These are phyloP conservation scores for Cremastobaeus sp. DNA, from an alignment of 2,888 invertebrate genomes.

Conservation along the genomic window DNA sequence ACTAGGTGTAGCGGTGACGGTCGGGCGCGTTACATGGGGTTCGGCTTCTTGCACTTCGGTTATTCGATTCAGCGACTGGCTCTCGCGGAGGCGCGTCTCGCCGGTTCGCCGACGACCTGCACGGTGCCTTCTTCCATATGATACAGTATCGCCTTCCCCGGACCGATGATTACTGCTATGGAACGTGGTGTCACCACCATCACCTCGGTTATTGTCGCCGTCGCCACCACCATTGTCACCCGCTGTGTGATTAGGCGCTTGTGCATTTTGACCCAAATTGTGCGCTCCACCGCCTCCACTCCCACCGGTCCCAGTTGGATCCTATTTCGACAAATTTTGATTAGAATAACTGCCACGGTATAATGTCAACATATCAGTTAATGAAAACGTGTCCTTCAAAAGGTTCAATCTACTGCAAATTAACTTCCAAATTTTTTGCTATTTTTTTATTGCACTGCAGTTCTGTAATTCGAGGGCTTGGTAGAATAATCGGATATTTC, in stretches of 20 bases:
- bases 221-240: constrained; percentile 62
- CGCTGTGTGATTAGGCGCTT: constrained; percentile 12
- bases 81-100: constrained; percentile 86
- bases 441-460: too few species aligned
- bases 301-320: constrained; percentile 81
- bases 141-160: constrained; percentile 72
- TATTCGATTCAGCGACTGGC: constrained; percentile 90
- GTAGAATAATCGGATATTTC: too few species aligned
- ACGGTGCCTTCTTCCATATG: constrained; percentile 80
- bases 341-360: too few species aligned
- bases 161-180: constrained; percentile 63
- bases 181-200: constrained; percentile 66
- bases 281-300: constrained; percentile 71
- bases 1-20: constrained; percentile 26
- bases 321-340: constrained; percentile 68
- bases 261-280: constrained; percentile 29
- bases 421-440: too few species aligned
- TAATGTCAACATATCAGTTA: too few species aligned
- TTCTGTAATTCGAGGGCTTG: too few species aligned
- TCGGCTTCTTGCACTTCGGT: constrained; percentile 90
- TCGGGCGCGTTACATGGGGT: constrained; percentile 65
- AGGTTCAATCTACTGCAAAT: too few species aligned
- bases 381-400: too few species aligned
- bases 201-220: constrained; percentile 52
- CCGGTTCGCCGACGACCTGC: constrained; percentile 81